Evolutionary conservation across 2,113 vertebrate species (phyloP), one percentile per base, ranked within the genome.

Genomic region (Australoheros scitulus): DNA sequence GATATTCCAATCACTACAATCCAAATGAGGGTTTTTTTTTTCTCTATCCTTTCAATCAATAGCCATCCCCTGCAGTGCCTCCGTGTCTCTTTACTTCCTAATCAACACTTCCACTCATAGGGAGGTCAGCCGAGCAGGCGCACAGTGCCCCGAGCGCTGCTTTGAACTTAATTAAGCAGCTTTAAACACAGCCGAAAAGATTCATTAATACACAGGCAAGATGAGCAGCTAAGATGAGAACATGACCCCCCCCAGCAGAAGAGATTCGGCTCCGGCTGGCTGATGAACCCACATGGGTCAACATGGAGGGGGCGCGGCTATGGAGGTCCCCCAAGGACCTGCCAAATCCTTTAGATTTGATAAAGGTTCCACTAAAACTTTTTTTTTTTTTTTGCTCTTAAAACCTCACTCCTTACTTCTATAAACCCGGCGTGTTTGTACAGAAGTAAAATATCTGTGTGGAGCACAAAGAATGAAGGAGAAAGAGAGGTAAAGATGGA

Each of bases 141-240:
- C 85, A 43, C 86, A 59, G 85, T 83, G 93, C 94, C 95, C 93
- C 90, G 58, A 91, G 95, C 92, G 55, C 90, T 75, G 92, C 94
- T 95, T 93, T 94, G 92, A 93, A 95, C 95, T 96, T 96, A 95
- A 95, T 96, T 95, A 96, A 95, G 95, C 94, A 91, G 94, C 92
- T 94, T 95, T 93, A 94, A 95, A 94, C 90, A 95, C 91, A 91
- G 89, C 79, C 80, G 80, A 92, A 95, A 93, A 92, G 94, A 93
- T 95, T 94, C 92, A 95, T 95, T 96, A 95, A 93, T 93, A 91
- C 88, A 82, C 84, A 68, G 92, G 83, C 86, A 76, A 92, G 93
- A 94, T 92, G 90, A 94, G 92, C 89, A 85, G 82, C 86, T 20
- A 86, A 86, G 91, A 92, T 87, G 89, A 91, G 89, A 91, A 87